Evolutionary conservation across 1,140 invertebrate species (phyloP), one percentile per base, ranked within the genome.

Genomic region (Bicyclus anynana): DNA sequence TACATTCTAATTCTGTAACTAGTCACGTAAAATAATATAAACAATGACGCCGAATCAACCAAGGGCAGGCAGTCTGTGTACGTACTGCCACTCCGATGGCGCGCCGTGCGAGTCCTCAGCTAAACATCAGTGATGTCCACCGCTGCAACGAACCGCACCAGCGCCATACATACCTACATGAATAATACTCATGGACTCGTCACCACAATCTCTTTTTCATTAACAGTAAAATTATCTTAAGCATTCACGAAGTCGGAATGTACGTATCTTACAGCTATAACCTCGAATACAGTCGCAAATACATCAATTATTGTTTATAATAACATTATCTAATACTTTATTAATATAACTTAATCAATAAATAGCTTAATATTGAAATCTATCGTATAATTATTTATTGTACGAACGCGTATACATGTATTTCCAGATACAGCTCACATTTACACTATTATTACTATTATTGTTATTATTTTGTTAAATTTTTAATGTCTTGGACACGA

Each of bases 391-490:
- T 77, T 83, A 83, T 87, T 23, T 87, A 87, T 87, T 87, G 82
- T 87, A 81, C 84, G 72, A 80, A 85, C 69, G 81, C 84, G 84
- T 87, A 87, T 87, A 87, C 84, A 85, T 77, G 69, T 78, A 79
- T 72, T 82, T 80, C 72, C 55, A 69, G 76, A 76, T 86, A 81
- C 69, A 84, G 77, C 76, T 80, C 74, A 81, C 60, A 75, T 72
- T 76, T 75, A 56, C 57, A 60, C 50, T 53, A 62, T 56, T 27
- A 65, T 55, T 53, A 57, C 23, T 46, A 49, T n/a, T n/a, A 17
- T 44, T 29, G 46, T 49, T 44, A 35, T 29, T 50, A 9, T 27
- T 49, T 35, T 38, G 35, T 26, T 29, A 4, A 18, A 37, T 27
- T 26, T 16, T 52, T 20, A 44, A 42, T 12, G 27, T 52, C 42